Percentiles rank a stretch among this genome's conserved stretches.
phyloP scores from a whole-genome alignment of 2,113 vertebrate species.

The Sakesphorus luctuosus region DNA sequence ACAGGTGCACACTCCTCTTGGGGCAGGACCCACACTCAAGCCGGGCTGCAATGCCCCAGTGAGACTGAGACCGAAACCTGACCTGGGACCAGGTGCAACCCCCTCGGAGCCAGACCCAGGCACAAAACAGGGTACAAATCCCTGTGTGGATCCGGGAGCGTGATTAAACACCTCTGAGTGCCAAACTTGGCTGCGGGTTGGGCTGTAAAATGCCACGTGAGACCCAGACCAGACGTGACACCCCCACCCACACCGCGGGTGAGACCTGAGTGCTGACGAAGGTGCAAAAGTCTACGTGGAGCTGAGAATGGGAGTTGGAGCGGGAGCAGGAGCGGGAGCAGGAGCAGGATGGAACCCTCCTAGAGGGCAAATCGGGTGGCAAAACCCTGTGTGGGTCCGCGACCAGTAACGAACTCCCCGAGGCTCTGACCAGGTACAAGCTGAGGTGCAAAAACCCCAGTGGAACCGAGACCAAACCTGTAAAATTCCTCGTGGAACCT shows the following conservation, averaged over 20 bases:
- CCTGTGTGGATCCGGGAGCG: neutral
- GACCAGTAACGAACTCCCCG: neutral
- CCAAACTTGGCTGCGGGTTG: neutral
- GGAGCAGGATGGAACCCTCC: neutral
- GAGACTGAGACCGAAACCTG: neutral
- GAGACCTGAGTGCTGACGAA: neutral
- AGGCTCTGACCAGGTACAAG: neutral
- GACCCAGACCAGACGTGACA: neutral
- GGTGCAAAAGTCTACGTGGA: neutral
- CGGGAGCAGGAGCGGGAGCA: neutral
- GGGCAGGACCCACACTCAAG: accelerated
- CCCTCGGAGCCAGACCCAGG: no score
- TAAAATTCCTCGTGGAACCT: neutral
- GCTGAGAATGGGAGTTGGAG: neutral
- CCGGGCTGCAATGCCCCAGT: accelerated
- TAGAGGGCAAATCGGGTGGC: neutral
- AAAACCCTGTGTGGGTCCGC: neutral
- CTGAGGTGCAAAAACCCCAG: neutral
- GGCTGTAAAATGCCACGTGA: neutral
- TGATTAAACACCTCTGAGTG: neutral
- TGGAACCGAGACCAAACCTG: no score
- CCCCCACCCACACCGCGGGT: neutral
- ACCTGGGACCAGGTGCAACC: neutral
- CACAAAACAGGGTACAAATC: neutral
- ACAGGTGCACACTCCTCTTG: neutral